Percentiles rank a stretch among this genome's conserved stretches.
phyloP scores from a whole-genome alignment of 2,888 invertebrate genomes.

The Netelia virgata region DNA sequence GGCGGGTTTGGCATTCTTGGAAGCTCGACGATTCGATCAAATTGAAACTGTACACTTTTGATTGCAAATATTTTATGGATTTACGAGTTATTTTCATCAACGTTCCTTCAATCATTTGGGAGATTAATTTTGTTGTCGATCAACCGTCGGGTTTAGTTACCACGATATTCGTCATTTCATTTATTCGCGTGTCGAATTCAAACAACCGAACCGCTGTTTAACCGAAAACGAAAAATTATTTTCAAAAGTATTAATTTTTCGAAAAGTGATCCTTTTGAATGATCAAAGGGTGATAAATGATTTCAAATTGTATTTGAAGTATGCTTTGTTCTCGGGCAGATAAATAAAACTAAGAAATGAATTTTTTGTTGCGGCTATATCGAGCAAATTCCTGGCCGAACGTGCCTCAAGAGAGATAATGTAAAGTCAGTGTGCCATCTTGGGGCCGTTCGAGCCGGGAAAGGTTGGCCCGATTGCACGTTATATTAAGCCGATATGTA shows the following conservation, averaged over 20 bases:
- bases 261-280: neutral
- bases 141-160: neutral
- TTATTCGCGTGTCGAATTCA: neutral
- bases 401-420: neutral
- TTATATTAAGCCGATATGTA: neutral
- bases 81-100: neutral
- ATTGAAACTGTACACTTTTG: neutral
- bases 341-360: neutral
- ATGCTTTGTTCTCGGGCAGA: neutral
- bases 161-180: neutral
- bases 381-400: neutral
- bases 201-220: no score
- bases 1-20: slow-evolving; percentile 3
- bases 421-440: neutral
- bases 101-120: neutral
- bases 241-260: neutral
- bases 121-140: slow-evolving; percentile 4
- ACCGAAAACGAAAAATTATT: no score
- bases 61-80: neutral
- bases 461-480: neutral
- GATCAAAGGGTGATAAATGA: neutral
- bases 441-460: neutral
- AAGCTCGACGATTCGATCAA: slow-evolving; percentile 19
- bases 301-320: no score
- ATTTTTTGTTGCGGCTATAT: neutral